Percentiles rank a stretch among this genome's conserved stretches.
These are phyloP conservation scores for Lochmaea capreae DNA, from an alignment of 2,888 invertebrate genomes.

Conservation along the genomic window DNA sequence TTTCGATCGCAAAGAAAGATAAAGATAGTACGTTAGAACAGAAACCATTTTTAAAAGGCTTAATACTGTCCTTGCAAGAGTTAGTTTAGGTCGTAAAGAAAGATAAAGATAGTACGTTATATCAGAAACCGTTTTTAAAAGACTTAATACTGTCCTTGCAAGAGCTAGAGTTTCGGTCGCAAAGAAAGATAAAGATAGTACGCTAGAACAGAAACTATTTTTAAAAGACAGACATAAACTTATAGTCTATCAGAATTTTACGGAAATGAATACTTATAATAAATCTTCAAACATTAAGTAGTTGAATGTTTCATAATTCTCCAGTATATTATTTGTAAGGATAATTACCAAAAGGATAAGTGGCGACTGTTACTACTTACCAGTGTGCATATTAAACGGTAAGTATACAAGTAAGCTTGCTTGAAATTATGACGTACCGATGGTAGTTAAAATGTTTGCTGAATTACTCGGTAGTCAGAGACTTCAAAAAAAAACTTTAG, in stretches of 20 bases:
- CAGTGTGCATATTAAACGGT: conserved; percentile 55
- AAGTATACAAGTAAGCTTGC: conserved; percentile 53
- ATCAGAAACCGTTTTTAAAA: too few species aligned
- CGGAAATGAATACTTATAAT: too few species aligned
- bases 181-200: background rate
- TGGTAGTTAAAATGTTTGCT: conserved; percentile 51
- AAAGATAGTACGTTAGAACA: too few species aligned
- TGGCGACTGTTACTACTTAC: conserved; percentile 49
- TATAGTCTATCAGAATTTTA: too few species aligned
- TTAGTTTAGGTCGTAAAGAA: too few species aligned
- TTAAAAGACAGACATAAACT: too few species aligned
- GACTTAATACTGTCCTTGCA: too few species aligned
- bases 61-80: too few species aligned
- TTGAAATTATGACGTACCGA: conserved; percentile 59
- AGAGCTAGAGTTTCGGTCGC: too few species aligned
- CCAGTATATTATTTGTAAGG: background rate
- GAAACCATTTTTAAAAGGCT: too few species aligned
- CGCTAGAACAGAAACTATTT: background rate
- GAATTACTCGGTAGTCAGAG: conserved; percentile 6
- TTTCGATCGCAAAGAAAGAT: too few species aligned
- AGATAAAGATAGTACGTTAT: too few species aligned
- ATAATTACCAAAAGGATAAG: conserved; percentile 20
- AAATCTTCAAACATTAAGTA: background rate
- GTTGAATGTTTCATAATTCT: background rate
- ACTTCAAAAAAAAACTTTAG: conserved; percentile 4